Percentiles rank a stretch among this genome's conserved stretches.
phyloP scores from a whole-genome alignment of 1,140 invertebrate species.

The Tribolium castaneum region DNA sequence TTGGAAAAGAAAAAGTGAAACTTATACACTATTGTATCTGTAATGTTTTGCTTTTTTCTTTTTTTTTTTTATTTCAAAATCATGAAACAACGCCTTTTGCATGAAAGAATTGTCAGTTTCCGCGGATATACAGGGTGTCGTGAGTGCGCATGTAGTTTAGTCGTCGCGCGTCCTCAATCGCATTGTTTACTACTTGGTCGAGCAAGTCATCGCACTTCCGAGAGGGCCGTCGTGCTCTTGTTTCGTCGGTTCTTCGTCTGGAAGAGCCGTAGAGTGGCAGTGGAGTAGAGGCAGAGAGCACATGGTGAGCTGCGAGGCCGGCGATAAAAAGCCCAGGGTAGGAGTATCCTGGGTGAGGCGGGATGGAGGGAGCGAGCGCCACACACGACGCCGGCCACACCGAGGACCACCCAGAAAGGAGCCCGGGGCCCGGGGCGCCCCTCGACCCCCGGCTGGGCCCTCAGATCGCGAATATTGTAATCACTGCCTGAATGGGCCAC shows the following conservation, averaged over 20 bases:
- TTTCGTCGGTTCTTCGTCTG: not conserved
- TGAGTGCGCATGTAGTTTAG: too few relatives aligned
- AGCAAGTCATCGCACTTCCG: slow-evolving; percentile 14
- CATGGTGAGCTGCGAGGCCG: not conserved
- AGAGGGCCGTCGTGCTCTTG: not conserved
- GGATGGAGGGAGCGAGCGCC: slow-evolving; percentile 49
- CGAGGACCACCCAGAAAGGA: slow-evolving; percentile 60
- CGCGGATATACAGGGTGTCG: too few relatives aligned
- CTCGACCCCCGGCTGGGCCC: slow-evolving; percentile 14
- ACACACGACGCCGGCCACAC: slow-evolving; percentile 60
- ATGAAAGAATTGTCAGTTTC: too few relatives aligned
- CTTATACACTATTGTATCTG: too few relatives aligned
- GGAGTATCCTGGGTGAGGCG: slow-evolving; percentile 45
- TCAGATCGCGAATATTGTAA: slow-evolving; percentile 50
- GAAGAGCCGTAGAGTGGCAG: not conserved
- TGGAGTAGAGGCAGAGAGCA: not conserved
- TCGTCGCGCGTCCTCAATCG: not conserved
- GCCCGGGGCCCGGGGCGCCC: slow-evolving; percentile 48
- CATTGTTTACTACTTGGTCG: not conserved
- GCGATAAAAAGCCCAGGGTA: slow-evolving; percentile 49
- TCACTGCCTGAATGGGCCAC: slow-evolving; percentile 45
- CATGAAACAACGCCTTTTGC: too few relatives aligned
- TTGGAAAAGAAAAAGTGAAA: too few relatives aligned
- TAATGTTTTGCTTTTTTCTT: too few relatives aligned
- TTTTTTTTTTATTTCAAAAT: too few relatives aligned